These are phyloP conservation scores for Ferdinandea cuprea DNA, from an alignment of 2,888 invertebrate genomes.

Conservation along the genomic window DNA sequence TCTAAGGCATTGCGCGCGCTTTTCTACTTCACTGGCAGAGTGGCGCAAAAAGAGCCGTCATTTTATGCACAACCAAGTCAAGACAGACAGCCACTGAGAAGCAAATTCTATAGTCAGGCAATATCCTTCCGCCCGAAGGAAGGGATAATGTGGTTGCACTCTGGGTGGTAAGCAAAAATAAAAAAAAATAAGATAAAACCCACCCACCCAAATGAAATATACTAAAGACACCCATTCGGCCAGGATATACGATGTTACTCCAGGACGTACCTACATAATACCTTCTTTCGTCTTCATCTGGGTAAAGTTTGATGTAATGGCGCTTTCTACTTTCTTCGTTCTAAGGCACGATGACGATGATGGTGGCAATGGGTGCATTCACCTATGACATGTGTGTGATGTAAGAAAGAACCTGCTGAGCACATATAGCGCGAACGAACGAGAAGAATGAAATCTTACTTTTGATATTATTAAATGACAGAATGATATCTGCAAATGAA, in stretches of 20 bases:
- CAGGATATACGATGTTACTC: constrained; percentile 47
- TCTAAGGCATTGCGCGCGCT: constrained; percentile 60
- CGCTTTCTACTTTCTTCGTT: constrained; percentile 26
- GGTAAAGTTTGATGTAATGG: constrained; percentile 66
- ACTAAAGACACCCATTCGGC: constrained; percentile 48
- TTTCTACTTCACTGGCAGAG: constrained; percentile 63
- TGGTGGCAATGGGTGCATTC: constrained; percentile 81
- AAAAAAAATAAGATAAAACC: constrained; percentile 4
- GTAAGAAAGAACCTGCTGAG: constrained; percentile 31
- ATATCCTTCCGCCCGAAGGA: constrained; percentile 54
- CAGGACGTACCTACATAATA: constrained; percentile 22
- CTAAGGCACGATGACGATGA: constrained; percentile 25
- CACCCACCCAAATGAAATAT: constrained; percentile 52
- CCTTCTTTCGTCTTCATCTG: constrained; percentile 25
- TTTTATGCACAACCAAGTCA: constrained; percentile 53
- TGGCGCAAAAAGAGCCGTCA: constrained; percentile 73
- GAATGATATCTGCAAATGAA: constrained; percentile 82
- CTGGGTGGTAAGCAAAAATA: constrained; percentile 6
- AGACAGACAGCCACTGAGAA: constrained; percentile 46
- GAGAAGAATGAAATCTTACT: constrained; percentile 50
- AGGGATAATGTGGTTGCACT: constrained; percentile 47
- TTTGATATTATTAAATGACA: constrained; percentile 80
- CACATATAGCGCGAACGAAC: not conserved
- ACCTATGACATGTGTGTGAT: constrained; percentile 77
- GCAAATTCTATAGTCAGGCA: constrained; percentile 64